A percentile compares a stretch with the other conserved stretches of the same genome.
phyloP scores from a whole-genome alignment of 30 jellyfish, hydroid and myxozoan genomes.

The Hydractinia symbiolongicarpus region DNA sequence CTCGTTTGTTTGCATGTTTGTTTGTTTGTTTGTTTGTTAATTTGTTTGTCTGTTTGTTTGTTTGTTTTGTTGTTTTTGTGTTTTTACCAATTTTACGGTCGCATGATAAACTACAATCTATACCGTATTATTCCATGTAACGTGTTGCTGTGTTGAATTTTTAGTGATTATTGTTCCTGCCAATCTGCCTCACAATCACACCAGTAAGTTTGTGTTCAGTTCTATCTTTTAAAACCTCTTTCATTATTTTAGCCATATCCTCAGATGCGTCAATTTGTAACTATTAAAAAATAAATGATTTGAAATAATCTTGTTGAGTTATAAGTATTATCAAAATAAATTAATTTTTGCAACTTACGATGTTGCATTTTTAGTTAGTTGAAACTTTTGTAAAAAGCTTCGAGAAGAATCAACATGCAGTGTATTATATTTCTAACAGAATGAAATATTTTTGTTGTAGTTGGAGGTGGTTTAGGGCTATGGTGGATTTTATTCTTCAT shows the following conservation, averaged over 20 bases:
- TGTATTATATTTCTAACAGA: no score
- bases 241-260: no score
- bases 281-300: no score
- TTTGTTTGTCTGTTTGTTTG: neutral
- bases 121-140: conserved; percentile 6
- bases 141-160: conserved; percentile 6
- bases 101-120: neutral
- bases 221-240: no score
- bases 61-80: neutral
- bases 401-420: no score
- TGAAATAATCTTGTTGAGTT: no score
- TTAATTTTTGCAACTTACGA: no score
- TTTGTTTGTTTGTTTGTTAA: neutral
- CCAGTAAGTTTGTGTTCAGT: neutral
- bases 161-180: conserved; percentile 12
- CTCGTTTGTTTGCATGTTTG: neutral
- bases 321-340: no score
- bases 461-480: conserved; percentile 53
- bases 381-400: no score
- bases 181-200: conserved; percentile 7
- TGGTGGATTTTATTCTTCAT: conserved; percentile 93
- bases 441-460: neutral
- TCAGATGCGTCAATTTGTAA: no score
- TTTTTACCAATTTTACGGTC: no score
- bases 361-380: no score